These are phyloP conservation scores for Fabriciana adippe DNA, from an alignment of 2,888 invertebrate species.

Conservation along the genomic window DNA sequence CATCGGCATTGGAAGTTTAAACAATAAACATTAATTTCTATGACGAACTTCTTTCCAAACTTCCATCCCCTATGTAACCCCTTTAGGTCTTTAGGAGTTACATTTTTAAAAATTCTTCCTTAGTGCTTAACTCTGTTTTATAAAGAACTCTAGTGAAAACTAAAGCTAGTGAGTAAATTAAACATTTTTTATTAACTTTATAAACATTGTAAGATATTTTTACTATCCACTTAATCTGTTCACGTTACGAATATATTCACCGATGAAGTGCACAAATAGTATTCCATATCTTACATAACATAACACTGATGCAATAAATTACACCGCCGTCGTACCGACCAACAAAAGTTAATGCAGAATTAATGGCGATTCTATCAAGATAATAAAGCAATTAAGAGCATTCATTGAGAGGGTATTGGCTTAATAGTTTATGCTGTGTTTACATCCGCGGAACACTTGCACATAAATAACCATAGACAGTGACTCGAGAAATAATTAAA, in stretches of 20 bases:
- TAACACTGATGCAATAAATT: slow-evolving; percentile 11
- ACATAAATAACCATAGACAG: slow-evolving; percentile 36
- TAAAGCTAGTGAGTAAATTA: background rate
- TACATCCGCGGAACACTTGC: slow-evolving; percentile 31
- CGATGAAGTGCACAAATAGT: background rate
- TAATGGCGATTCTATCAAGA: slow-evolving; percentile 34
- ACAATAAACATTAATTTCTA: too few species aligned
- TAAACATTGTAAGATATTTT: background rate
- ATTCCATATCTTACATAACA: background rate
- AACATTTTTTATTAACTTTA: background rate
- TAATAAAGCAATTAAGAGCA: slow-evolving; percentile 37
- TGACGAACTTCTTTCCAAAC: too few species aligned
- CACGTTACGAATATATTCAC: background rate
- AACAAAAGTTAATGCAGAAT: slow-evolving; percentile 35
- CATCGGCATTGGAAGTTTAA: too few species aligned
- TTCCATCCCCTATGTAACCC: too few species aligned
- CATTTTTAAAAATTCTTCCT: too few species aligned
- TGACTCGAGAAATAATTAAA: slow-evolving; percentile 34
- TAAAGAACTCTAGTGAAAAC: too few species aligned
- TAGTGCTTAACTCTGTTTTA: too few species aligned
- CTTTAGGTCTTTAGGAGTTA: too few species aligned
- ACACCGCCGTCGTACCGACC: slow-evolving; percentile 11
- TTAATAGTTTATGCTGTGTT: slow-evolving; percentile 37
- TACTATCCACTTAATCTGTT: background rate
- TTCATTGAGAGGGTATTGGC: slow-evolving; percentile 37